phyloP scores from a whole-genome alignment of 2,797 vertebrate species.

The Botia kubotai region DNA sequence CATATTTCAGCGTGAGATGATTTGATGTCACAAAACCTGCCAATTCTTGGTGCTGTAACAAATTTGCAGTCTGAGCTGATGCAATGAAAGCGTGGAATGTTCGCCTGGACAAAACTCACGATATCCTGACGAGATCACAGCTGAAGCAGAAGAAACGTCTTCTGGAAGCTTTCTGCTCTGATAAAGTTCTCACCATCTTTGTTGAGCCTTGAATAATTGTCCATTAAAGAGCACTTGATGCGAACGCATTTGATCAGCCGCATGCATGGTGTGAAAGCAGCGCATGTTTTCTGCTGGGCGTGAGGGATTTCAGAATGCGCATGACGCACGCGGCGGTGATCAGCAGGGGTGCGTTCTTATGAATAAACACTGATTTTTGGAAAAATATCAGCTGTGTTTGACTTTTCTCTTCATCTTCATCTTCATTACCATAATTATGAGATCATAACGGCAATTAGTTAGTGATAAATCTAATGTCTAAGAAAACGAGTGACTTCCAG shows the following conservation, averaged over 20 bases:
- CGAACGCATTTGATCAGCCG: conserved; percentile 12
- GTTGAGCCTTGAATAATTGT: conserved; percentile 13
- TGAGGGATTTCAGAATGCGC: conserved; percentile 61
- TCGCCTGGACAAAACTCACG: background rate
- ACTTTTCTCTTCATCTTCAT: conserved; percentile 63
- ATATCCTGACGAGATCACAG: background rate
- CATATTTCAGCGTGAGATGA: background rate
- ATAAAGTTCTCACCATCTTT: conserved; percentile 10
- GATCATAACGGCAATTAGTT: conserved; percentile 67
- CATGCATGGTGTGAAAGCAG: conserved; percentile 46
- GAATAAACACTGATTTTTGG: conserved; percentile 65
- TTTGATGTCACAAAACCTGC: conserved; percentile 12
- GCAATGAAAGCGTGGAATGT: background rate
- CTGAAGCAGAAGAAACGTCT: background rate
- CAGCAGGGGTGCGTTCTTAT: conserved; percentile 69
- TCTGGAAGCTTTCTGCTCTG: conserved; percentile 11
- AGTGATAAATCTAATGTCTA: conserved; percentile 55
- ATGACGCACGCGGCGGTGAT: conserved; percentile 59
- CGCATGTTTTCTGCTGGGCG: conserved; percentile 47
- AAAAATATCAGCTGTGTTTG: conserved; percentile 69
- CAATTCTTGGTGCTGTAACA: background rate
- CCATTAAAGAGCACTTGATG: background rate
- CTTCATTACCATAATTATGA: conserved; percentile 62
- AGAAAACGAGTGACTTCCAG: conserved; percentile 19
- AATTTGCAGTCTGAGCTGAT: background rate